These are phyloP conservation scores for Parauchenoglanis punctatus DNA, from an alignment of 2,797 vertebrate genomes.

Conservation along the genomic window DNA sequence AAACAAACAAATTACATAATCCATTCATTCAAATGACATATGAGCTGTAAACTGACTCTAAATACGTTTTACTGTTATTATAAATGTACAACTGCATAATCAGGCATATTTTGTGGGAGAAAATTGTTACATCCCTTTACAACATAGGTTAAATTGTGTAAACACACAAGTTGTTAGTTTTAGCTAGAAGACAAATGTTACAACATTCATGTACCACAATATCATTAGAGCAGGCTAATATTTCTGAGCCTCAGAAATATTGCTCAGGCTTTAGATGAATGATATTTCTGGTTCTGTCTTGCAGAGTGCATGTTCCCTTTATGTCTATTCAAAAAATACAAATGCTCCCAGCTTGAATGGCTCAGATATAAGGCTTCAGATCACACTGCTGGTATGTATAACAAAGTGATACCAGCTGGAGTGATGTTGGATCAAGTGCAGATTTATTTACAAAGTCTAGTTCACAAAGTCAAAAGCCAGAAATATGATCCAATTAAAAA, in stretches of 20 bases:
- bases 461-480: neutral
- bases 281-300: neutral
- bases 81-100: neutral
- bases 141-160: neutral
- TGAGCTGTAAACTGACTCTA: neutral
- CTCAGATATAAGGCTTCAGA: no score
- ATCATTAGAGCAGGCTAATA: neutral
- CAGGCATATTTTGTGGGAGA: neutral
- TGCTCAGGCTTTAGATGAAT: slow-evolving; percentile 1
- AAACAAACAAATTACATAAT: neutral
- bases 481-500: neutral
- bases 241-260: neutral
- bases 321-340: neutral
- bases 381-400: neutral
- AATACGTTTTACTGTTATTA: neutral
- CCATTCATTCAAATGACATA: neutral
- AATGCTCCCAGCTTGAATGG: neutral
- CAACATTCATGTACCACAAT: neutral
- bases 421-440: neutral
- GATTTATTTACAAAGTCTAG: neutral
- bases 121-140: neutral
- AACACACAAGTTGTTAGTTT: neutral
- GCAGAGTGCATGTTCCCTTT: neutral
- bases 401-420: neutral
- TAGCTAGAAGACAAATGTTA: neutral